Conservation (phyloP, 2,888 invertebrate species). For the Monoplex corrugatus region DNA sequence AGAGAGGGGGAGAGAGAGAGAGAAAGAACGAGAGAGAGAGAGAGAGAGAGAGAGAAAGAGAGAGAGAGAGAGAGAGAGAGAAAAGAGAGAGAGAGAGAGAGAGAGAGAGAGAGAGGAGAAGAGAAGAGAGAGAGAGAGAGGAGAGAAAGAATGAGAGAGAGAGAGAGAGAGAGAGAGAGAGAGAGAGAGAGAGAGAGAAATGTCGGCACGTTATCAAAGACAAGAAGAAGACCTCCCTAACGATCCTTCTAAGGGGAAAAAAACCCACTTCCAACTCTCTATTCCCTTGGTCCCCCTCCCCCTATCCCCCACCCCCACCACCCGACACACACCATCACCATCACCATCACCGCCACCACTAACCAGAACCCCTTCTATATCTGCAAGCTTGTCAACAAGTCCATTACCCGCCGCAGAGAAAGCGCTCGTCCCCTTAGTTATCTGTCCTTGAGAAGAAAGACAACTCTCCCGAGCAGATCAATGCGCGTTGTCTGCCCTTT, state of each 20-base stretch:
- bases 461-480: background rate
- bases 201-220: no score
- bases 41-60: no score
- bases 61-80: background rate
- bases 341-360: no score
- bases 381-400: constrained; percentile 25
- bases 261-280: background rate
- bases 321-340: background rate
- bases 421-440: background rate
- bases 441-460: background rate
- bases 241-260: no score
- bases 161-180: no score
- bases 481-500: background rate
- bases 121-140: no score
- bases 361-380: no score
- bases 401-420: constrained; percentile 9
- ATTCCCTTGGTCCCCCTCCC: background rate
- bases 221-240: no score
- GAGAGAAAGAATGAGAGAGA: background rate
- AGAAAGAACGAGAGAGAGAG: no score
- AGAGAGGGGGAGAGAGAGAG: no score
- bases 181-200: no score
- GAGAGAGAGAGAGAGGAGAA: no score
- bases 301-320: background rate
- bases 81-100: background rate